Conservation (phyloP, 92 coral and sea anemone species). For the Epizoanthus stellaris region DNA sequence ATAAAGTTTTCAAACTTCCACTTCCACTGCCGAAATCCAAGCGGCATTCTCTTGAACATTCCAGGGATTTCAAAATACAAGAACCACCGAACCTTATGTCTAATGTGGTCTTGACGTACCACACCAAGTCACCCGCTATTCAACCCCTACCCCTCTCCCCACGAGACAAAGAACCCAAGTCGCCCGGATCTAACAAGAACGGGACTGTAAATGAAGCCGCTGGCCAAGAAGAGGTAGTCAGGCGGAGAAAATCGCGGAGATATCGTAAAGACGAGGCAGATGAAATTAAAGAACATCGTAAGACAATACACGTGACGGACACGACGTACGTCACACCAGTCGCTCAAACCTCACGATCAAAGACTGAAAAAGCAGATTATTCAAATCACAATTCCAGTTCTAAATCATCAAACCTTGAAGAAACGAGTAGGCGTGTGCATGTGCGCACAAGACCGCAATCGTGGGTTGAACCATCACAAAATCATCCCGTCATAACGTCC, state of each 20-base stretch:
- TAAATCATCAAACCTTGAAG: neutral
- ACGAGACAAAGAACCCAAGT: slow-evolving; percentile 12
- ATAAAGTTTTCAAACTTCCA: slow-evolving; percentile 30
- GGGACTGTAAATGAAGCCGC: neutral
- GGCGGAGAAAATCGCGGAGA: slow-evolving; percentile 24
- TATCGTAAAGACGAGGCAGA: slow-evolving; percentile 6
- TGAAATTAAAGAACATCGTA: slow-evolving; percentile 27
- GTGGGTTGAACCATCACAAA: slow-evolving; percentile 31
- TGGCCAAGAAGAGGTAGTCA: slow-evolving; percentile 2
- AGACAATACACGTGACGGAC: slow-evolving; percentile 28
- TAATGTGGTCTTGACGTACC: slow-evolving; percentile 35
- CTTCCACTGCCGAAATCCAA: slow-evolving; percentile 26
- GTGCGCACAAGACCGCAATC: slow-evolving; percentile 34
- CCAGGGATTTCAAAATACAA: slow-evolving; percentile 20
- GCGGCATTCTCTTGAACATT: slow-evolving; percentile 20
- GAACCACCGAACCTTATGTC: slow-evolving; percentile 32
- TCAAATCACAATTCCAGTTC: neutral
- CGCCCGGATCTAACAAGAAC: slow-evolving; percentile 5
- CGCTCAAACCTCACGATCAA: neutral
- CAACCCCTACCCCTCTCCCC: slow-evolving; percentile 39
- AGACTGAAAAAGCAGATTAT: neutral
- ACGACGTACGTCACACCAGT: neutral
- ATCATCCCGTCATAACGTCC: neutral
- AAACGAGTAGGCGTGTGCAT: slow-evolving; percentile 14
- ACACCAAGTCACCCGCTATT: slow-evolving; percentile 35